Evolutionary conservation across 2,888 invertebrate species (phyloP).

Genomic region (Dolomedes plantarius): DNA sequence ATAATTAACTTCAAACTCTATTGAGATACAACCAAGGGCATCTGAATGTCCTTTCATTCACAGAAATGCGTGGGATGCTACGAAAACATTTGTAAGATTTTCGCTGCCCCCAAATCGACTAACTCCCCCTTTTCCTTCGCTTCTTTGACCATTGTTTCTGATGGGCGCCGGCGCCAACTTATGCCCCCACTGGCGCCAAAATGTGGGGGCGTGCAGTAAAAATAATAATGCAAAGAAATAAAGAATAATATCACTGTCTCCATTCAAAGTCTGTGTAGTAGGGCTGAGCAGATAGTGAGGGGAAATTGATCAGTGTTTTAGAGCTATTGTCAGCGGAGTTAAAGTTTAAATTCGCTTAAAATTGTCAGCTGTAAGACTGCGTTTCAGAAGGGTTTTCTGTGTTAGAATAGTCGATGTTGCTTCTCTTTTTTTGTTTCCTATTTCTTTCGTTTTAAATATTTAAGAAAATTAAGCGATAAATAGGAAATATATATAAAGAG

Average conservation of each 20-base stretch:
- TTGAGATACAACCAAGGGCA: not conserved
- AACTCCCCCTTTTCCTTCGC: not conserved
- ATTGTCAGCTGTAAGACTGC: no score
- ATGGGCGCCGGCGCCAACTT: slow-evolving; percentile 40
- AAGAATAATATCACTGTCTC: not conserved
- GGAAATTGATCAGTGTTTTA: no score
- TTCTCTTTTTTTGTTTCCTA: no score
- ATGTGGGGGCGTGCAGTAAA: not conserved
- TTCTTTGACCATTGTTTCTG: slow-evolving; percentile 44
- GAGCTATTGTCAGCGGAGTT: no score
- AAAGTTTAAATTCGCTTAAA: no score
- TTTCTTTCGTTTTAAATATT: no score
- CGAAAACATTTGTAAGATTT: slow-evolving; percentile 55
- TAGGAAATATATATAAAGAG: no score
- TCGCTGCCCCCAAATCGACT: not conserved
- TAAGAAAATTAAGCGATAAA: no score
- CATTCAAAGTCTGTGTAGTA: not conserved
- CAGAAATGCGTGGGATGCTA: slow-evolving; percentile 35
- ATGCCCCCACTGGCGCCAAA: slow-evolving; percentile 36
- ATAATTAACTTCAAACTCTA: not conserved
- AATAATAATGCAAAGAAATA: not conserved
- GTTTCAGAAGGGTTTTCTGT: no score
- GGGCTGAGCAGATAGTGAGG: no score
- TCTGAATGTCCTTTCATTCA: slow-evolving; percentile 38
- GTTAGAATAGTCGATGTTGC: no score